Evolutionary conservation across 2,888 invertebrate genomes (phyloP).

Genomic region (Xestia xanthographa): DNA sequence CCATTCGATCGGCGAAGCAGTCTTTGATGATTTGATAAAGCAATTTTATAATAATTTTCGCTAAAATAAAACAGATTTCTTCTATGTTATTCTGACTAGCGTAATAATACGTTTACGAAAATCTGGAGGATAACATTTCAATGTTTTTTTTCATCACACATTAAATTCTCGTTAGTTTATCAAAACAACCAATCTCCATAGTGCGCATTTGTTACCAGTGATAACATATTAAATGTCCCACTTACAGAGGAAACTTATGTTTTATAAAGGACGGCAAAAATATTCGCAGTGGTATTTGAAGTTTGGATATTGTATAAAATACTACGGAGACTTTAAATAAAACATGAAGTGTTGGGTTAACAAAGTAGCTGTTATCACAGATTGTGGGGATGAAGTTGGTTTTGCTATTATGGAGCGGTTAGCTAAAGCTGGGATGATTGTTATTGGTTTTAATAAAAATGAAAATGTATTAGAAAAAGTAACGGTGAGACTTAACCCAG

Average conservation of each 20-base stretch:
- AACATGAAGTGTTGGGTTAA: constrained; percentile 71
- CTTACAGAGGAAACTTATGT: constrained; percentile 48
- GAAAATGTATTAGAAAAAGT: constrained; percentile 51
- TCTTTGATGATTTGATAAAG: not conserved
- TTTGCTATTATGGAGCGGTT: constrained; percentile 68
- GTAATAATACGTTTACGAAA: not conserved
- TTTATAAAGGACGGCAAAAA: constrained; percentile 51
- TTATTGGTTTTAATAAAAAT: constrained; percentile 68
- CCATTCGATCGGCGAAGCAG: not conserved
- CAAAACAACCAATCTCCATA: constrained; percentile 57
- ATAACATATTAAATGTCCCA: constrained; percentile 53
- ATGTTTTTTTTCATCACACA: constrained; percentile 50
- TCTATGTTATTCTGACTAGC: not conserved
- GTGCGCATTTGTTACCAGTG: constrained; percentile 55
- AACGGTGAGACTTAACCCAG: constrained; percentile 50
- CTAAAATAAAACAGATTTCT: not conserved
- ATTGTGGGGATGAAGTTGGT: constrained; percentile 69
- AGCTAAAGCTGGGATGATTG: constrained; percentile 67
- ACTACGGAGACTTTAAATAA: constrained; percentile 2
- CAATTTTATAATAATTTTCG: not conserved
- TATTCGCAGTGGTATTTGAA: constrained; percentile 29
- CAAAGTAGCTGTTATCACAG: constrained; percentile 71
- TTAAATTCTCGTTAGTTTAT: constrained; percentile 67
- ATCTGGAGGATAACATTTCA: constrained; percentile 25
- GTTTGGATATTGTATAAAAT: constrained; percentile 7